These are phyloP conservation scores for Lasius platythorax DNA, from an alignment of 2,888 invertebrate genomes.

Conservation along the genomic window DNA sequence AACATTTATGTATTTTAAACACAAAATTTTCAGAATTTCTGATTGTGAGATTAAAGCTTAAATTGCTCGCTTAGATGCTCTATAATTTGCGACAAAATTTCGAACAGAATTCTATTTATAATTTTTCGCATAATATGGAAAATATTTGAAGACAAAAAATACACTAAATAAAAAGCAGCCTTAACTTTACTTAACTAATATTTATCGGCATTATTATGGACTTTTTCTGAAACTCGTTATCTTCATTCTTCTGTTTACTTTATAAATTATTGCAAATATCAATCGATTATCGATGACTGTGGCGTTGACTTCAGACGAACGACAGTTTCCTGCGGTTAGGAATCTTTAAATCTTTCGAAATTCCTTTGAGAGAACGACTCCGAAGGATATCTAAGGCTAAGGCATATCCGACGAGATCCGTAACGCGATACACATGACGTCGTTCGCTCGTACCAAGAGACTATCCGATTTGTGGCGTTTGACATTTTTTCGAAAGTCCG, in stretches of 20 bases:
- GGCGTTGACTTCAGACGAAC: conserved; percentile 2
- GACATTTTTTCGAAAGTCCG: conserved; percentile 8
- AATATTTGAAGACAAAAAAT: too few species aligned
- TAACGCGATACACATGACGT: not conserved
- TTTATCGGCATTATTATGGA: not conserved
- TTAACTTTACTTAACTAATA: not conserved
- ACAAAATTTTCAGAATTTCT: not conserved
- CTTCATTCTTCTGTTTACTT: not conserved
- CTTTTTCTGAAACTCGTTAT: not conserved
- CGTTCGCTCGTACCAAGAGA: not conserved
- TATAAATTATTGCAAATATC: not conserved
- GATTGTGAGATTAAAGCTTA: not conserved
- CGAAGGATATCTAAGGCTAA: too few species aligned
- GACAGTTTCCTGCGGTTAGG: not conserved
- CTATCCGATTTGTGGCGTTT: not conserved
- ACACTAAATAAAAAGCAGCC: too few species aligned
- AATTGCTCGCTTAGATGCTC: not conserved
- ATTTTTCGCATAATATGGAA: not conserved
- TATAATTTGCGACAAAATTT: not conserved
- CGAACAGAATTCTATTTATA: not conserved
- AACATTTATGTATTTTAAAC: not conserved
- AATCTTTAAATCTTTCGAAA: not conserved
- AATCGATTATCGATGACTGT: conserved; percentile 18
- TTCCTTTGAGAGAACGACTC: not conserved
- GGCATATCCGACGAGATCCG: not conserved